Evolutionary conservation across 37 sponge, comb jelly and placozoan species (phyloP).

Genomic region (Dysidea cf. avara): DNA sequence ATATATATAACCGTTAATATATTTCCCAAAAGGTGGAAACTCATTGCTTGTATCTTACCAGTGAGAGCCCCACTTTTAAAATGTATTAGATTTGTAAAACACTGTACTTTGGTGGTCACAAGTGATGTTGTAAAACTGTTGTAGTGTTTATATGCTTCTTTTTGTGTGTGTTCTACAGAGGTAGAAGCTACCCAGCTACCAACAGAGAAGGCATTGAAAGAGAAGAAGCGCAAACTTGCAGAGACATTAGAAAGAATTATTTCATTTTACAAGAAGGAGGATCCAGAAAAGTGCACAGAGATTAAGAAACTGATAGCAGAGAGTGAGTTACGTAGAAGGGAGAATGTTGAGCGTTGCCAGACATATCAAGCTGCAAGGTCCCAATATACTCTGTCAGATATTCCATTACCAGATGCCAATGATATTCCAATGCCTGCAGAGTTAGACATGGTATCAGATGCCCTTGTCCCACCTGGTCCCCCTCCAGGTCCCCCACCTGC

Average conservation of each 20-base stretch:
- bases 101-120: no score
- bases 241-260: constrained; percentile 67
- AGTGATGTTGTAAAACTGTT: no score
- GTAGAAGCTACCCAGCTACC: constrained; percentile 65
- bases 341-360: neutral
- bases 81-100: no score
- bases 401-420: constrained; percentile 66
- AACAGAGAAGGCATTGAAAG: constrained; percentile 83
- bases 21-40: no score
- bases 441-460: constrained; percentile 3
- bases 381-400: constrained; percentile 57
- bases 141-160: no score
- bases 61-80: no score
- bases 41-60: no score
- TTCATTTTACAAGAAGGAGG: constrained; percentile 63
- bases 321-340: constrained; percentile 59
- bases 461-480: constrained; percentile 60
- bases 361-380: constrained; percentile 20
- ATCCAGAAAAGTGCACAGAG: constrained; percentile 54
- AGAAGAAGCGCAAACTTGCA: constrained; percentile 78
- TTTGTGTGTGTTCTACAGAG: constrained; percentile 11
- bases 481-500: constrained; percentile 74
- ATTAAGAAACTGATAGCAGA: constrained; percentile 66
- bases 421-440: constrained; percentile 69
- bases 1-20: no score